phyloP scores from a whole-genome alignment of 1,140 invertebrate genomes.

The Aphis craccivora region DNA sequence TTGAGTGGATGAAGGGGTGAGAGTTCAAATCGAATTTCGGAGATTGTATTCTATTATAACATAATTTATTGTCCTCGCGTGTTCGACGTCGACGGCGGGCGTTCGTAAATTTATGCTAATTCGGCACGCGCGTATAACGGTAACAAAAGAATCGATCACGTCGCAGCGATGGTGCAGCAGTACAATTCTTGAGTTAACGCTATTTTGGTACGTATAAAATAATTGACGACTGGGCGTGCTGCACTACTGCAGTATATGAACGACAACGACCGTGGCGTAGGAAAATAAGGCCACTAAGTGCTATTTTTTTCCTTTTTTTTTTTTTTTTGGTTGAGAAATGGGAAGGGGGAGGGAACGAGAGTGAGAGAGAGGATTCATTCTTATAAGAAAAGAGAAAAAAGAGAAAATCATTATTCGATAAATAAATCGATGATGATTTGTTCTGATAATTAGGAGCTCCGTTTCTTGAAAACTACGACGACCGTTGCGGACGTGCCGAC shows the following conservation, averaged over 20 bases:
- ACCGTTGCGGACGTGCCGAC: too few relatives aligned
- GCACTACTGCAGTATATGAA: neutral
- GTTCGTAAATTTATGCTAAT: slow-evolving; percentile 18
- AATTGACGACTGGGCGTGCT: neutral
- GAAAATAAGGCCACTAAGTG: neutral
- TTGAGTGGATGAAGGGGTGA: neutral
- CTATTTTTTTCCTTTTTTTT: neutral
- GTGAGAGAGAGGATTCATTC: neutral
- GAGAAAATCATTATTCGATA: neutral
- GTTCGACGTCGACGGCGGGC: too few relatives aligned
- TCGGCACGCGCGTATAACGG: neutral
- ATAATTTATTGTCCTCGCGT: too few relatives aligned
- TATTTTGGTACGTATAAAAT: neutral
- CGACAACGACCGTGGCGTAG: neutral
- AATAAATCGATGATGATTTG: neutral
- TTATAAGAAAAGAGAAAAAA: neutral
- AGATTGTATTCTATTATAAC: too few relatives aligned
- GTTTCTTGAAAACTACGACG: neutral
- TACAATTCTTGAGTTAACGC: slow-evolving; percentile 1
- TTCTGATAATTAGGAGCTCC: neutral
- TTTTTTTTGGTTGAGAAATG: neutral
- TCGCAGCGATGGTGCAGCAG: too few relatives aligned
- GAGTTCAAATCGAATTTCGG: too few relatives aligned
- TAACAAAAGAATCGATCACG: slow-evolving; percentile 2
- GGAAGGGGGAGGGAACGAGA: neutral